These are phyloP conservation scores for Callospermophilus lateralis DNA, from an alignment of 2,113 vertebrate genomes.

Conservation along the genomic window DNA sequence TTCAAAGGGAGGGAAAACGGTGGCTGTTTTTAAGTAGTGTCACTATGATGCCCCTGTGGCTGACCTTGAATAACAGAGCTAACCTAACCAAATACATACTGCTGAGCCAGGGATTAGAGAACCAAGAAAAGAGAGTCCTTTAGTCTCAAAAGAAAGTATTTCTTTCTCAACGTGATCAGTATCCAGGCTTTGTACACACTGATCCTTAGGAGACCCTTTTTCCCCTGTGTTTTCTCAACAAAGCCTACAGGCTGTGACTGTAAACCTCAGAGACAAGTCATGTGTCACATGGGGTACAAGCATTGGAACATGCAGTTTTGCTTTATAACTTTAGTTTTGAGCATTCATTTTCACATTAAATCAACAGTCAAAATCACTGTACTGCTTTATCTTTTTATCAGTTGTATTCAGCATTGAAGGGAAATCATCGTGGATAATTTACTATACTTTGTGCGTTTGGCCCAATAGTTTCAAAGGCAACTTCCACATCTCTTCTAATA, in stretches of 20 bases:
- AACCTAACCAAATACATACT: not conserved
- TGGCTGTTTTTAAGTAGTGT: not conserved
- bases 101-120: conserved; percentile 23
- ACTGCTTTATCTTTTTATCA: conserved; percentile 41
- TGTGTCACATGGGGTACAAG: not conserved
- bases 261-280: conserved; percentile 5
- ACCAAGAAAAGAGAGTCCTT: conserved; percentile 7
- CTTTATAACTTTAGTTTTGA: not conserved
- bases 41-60: not conserved
- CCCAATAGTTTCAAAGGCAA: not conserved
- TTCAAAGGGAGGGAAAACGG: not conserved
- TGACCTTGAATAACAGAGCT: conserved; percentile 9
- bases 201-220: not conserved
- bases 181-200: not conserved
- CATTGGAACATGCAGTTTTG: not conserved
- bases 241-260: not conserved
- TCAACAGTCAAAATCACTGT: not conserved
- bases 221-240: not conserved
- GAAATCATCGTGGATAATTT: not conserved
- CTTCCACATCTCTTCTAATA: not conserved
- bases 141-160: not conserved
- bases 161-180: not conserved
- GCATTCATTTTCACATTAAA: not conserved
- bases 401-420: not conserved
- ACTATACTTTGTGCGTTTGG: not conserved